A percentile compares a stretch with the other conserved stretches of the same genome.
Conservation (phyloP, 2,797 vertebrate genomes). For the Diplodus puntazzo region DNA sequence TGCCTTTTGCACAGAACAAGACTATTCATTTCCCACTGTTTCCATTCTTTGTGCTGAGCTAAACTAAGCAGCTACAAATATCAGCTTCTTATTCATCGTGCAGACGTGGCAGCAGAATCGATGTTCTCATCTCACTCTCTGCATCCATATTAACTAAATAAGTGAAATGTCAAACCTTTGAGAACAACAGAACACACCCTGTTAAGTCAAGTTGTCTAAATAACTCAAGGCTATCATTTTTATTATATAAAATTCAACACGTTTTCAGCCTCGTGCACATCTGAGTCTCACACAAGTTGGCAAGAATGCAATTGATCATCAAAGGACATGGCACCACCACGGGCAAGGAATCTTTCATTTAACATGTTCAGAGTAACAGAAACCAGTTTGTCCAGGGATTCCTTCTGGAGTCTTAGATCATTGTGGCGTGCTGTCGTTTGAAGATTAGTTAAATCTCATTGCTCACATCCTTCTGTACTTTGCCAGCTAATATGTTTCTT, state of each 20-base stretch:
- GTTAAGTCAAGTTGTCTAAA: neutral
- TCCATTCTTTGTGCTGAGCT: neutral
- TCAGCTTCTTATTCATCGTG: neutral
- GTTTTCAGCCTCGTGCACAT: neutral
- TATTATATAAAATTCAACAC: neutral
- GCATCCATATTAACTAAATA: neutral
- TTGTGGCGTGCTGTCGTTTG: slow-evolving; percentile 26
- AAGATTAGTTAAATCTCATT: slow-evolving; percentile 57
- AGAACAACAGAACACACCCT: neutral
- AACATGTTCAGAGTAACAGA: slow-evolving; percentile 42
- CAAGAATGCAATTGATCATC: slow-evolving; percentile 37
- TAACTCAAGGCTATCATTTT: neutral
- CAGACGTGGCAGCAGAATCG: neutral
- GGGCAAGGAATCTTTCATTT: slow-evolving; percentile 8
- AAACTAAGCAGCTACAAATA: neutral
- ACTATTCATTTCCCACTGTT: neutral
- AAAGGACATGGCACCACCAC: slow-evolving; percentile 2
- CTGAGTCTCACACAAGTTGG: slow-evolving; percentile 11
- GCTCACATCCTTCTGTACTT: slow-evolving; percentile 36
- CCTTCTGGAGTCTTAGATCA: slow-evolving; percentile 38
- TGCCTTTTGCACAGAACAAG: no score
- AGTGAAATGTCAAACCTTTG: neutral
- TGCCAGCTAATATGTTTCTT: slow-evolving; percentile 37
- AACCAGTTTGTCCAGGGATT: slow-evolving; percentile 36
- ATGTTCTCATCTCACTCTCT: neutral